Evolutionary conservation across 2,797 vertebrate species (phyloP).

Genomic region (Squalus acanthias): DNA sequence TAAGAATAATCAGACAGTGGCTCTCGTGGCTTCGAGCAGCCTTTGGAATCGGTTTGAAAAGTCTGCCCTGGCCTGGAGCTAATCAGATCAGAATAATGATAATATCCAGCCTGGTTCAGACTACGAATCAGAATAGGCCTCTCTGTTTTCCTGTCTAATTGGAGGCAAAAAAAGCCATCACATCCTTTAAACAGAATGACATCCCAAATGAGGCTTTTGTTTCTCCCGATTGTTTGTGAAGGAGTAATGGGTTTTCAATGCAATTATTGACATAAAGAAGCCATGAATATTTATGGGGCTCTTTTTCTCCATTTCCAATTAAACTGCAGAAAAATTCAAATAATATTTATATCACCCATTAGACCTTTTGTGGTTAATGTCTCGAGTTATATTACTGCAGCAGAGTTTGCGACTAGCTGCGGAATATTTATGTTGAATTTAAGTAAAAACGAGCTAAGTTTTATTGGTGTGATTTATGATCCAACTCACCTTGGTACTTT

Average conservation of each 20-base stretch:
- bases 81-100: constrained; percentile 14
- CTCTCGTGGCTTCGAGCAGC: background rate
- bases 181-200: constrained; percentile 27
- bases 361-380: background rate
- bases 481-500: background rate
- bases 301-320: background rate
- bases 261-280: constrained; percentile 18
- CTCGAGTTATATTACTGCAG: background rate
- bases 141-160: constrained; percentile 19
- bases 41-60: constrained; percentile 6
- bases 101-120: background rate
- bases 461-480: background rate
- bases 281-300: constrained; percentile 8
- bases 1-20: background rate
- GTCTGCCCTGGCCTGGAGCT: background rate
- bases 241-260: constrained; percentile 34
- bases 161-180: background rate
- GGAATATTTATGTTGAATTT: background rate
- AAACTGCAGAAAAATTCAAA: constrained; percentile 14
- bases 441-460: background rate
- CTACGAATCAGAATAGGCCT: background rate
- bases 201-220: constrained; percentile 9
- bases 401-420: background rate
- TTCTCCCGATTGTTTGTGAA: constrained; percentile 34
- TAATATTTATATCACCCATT: constrained; percentile 16